Evolutionary conservation across 2,888 invertebrate species (phyloP).

Genomic region (Heteromyza rotundicornis): DNA sequence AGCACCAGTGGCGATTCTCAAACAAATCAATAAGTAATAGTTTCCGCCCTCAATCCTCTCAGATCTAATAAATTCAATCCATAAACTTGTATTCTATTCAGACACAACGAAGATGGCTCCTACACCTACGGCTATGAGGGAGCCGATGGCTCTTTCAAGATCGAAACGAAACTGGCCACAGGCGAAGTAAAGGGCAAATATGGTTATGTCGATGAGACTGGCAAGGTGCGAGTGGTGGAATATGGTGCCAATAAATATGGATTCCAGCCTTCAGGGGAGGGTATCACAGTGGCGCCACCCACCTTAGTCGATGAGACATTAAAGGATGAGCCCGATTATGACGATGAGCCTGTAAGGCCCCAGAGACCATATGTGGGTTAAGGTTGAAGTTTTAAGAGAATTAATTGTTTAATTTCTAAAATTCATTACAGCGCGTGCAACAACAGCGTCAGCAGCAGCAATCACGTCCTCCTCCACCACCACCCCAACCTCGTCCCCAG

Average conservation of each 20-base stretch:
- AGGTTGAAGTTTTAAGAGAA: no score
- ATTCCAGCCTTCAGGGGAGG: constrained; percentile 85
- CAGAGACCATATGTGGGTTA: constrained; percentile 56
- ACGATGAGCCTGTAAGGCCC: constrained; percentile 53
- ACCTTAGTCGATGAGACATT: constrained; percentile 66
- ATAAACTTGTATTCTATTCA: constrained; percentile 46
- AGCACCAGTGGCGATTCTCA: constrained; percentile 79
- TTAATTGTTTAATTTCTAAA: not conserved
- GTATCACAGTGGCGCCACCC: constrained; percentile 77
- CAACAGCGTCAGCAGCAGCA: constrained; percentile 43
- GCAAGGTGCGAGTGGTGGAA: constrained; percentile 80
- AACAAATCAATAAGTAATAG: constrained; percentile 81
- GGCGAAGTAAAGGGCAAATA: constrained; percentile 91
- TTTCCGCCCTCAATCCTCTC: not conserved
- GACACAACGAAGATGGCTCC: constrained; percentile 88
- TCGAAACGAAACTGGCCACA: constrained; percentile 80
- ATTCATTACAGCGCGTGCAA: constrained; percentile 35
- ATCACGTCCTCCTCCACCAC: constrained; percentile 36
- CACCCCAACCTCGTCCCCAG: constrained; percentile 49
- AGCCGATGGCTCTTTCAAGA: constrained; percentile 88
- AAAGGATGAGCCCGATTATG: constrained; percentile 62
- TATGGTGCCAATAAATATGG: constrained; percentile 89
- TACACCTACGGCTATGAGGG: constrained; percentile 91
- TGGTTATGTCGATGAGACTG: constrained; percentile 86
- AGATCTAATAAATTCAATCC: not conserved